Evolutionary conservation across 2,888 invertebrate species (phyloP).

Genomic region (Platycheirus albimanus): DNA sequence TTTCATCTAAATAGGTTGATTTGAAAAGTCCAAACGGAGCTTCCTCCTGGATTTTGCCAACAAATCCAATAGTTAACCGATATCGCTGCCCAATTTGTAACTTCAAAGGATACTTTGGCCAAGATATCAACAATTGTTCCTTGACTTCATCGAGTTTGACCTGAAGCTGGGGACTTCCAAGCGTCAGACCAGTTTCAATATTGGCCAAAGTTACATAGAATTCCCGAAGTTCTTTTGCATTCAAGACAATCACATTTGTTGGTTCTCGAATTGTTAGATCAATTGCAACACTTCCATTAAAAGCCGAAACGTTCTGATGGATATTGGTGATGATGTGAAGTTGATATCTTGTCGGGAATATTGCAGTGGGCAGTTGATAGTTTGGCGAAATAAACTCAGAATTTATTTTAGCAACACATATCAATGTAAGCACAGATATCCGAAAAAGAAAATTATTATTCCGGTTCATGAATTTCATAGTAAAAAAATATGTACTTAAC

Average conservation of each 20-base stretch:
- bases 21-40: not conserved
- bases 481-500: too few relatives aligned
- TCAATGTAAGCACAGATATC: not conserved
- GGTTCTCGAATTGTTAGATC: conserved; percentile 12
- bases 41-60: not conserved
- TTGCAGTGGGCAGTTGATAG: not conserved
- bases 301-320: not conserved
- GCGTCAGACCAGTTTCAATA: not conserved
- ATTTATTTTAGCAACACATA: too few relatives aligned
- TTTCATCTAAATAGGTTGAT: not conserved
- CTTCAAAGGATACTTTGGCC: not conserved
- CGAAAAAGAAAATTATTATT: too few relatives aligned
- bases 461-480: too few relatives aligned
- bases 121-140: not conserved
- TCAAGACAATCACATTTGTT: conserved; percentile 14
- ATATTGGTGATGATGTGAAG: not conserved
- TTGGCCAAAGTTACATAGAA: not conserved
- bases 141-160: not conserved
- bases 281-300: conserved; percentile 12
- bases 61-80: not conserved
- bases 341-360: not conserved
- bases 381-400: too few relatives aligned
- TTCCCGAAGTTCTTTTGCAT: not conserved
- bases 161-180: not conserved
- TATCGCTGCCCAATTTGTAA: conserved; percentile 2